These are phyloP conservation scores for Brachypodius melanocephalos DNA, from an alignment of 2,113 vertebrate species.

Conservation along the genomic window DNA sequence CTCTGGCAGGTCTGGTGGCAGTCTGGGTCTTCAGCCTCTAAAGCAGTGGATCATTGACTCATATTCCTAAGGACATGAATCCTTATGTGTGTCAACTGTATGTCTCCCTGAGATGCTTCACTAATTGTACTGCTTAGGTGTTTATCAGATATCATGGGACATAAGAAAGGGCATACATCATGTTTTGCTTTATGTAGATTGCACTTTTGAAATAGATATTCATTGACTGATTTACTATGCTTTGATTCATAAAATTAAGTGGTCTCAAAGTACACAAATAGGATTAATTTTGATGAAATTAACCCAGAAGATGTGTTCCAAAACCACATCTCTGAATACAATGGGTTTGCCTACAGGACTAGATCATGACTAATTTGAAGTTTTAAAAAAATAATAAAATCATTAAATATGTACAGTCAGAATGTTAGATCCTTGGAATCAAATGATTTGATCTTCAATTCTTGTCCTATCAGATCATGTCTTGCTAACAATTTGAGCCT, in stretches of 20 bases:
- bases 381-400: neutral
- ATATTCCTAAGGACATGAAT: neutral
- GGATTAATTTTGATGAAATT: neutral
- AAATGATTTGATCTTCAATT: neutral
- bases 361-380: neutral
- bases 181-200: neutral
- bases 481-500: neutral
- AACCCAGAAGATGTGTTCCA: neutral
- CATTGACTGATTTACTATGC: neutral
- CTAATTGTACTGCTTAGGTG: neutral
- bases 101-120: neutral
- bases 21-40: neutral
- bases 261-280: neutral
- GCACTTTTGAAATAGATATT: neutral
- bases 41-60: neutral
- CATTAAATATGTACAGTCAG: neutral
- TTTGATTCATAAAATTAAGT: neutral
- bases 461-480: neutral
- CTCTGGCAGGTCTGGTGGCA: neutral
- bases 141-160: neutral
- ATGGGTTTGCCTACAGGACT: neutral
- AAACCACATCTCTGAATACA: neutral
- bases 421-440: neutral
- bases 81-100: fast-evolving
- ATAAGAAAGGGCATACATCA: neutral